Percentiles rank a stretch among this genome's conserved stretches.
Conservation (phyloP, 2,113 vertebrate genomes). For the Rhinoptilus africanus region DNA sequence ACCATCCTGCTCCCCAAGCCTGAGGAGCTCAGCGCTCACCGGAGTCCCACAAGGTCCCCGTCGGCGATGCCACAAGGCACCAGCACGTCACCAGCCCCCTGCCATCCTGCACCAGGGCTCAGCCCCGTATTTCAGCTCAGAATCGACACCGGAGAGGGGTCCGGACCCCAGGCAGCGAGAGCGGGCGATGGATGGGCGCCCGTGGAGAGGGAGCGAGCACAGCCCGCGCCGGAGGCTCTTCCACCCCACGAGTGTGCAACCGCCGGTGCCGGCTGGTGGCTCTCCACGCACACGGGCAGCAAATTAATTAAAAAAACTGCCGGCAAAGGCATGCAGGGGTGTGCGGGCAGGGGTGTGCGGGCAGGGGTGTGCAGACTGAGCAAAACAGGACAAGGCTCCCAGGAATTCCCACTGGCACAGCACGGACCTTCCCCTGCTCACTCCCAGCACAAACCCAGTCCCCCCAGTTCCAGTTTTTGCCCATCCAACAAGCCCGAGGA, state of each 20-base stretch:
- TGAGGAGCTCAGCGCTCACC: accelerated
- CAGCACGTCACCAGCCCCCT: accelerated
- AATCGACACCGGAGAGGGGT: neutral
- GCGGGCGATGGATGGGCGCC: accelerated
- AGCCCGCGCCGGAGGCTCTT: accelerated
- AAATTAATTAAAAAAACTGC: neutral
- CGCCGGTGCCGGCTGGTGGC: neutral
- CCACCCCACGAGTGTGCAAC: neutral
- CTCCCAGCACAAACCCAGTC: neutral
- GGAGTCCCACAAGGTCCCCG: neutral
- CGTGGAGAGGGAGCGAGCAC: accelerated
- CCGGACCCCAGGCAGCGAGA: accelerated
- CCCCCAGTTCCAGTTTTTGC: neutral
- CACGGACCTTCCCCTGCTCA: neutral
- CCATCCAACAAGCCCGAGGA: accelerated
- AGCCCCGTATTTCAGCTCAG: neutral
- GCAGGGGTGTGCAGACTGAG: no score
- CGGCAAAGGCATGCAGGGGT: neutral
- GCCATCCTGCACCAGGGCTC: neutral
- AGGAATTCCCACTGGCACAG: neutral
- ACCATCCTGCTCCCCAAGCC: neutral
- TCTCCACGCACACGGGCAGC: neutral
- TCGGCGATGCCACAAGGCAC: accelerated
- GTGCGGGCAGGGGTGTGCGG: no score
- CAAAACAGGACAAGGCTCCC: neutral